Conservation (phyloP, 64 coral and sea anemone genomes). For the Stichodactyla mertensii region DNA sequence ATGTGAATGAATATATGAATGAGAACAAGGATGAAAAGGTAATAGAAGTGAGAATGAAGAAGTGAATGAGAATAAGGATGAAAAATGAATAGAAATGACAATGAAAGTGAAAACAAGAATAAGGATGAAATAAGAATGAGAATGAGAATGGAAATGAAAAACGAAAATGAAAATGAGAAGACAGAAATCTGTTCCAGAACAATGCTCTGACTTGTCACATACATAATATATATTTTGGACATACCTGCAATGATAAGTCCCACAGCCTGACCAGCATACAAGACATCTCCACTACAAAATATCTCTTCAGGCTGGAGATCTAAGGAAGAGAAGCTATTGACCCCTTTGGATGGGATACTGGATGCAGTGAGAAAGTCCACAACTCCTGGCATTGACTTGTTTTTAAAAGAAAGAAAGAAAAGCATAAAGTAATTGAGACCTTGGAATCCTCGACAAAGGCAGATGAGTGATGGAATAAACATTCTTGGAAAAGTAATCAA, state of each 20-base stretch:
- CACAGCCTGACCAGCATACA: constrained; percentile 68
- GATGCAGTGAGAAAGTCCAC: constrained; percentile 37
- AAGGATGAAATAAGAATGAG: no score
- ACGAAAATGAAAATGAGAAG: no score
- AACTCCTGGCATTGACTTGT: constrained; percentile 58
- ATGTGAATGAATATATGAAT: neutral
- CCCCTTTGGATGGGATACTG: constrained; percentile 44
- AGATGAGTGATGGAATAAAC: neutral
- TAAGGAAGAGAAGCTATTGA: constrained; percentile 34
- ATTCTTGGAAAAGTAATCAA: neutral
- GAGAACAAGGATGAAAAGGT: no score
- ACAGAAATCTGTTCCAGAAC: no score
- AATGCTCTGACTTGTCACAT: no score
- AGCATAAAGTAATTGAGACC: no score
- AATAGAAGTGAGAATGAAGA: no score
- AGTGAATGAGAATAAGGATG: no score
- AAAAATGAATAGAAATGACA: no score
- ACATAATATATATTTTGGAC: neutral
- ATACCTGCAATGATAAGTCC: constrained; percentile 76
- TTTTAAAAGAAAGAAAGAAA: neutral
- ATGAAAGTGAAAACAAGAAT: no score
- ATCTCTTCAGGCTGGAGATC: constrained; percentile 33
- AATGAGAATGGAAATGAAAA: no score
- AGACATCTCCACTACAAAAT: constrained; percentile 56
- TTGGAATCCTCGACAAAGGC: neutral